phyloP scores from a whole-genome alignment of 2,888 invertebrate species.

The Rotaria socialis region DNA sequence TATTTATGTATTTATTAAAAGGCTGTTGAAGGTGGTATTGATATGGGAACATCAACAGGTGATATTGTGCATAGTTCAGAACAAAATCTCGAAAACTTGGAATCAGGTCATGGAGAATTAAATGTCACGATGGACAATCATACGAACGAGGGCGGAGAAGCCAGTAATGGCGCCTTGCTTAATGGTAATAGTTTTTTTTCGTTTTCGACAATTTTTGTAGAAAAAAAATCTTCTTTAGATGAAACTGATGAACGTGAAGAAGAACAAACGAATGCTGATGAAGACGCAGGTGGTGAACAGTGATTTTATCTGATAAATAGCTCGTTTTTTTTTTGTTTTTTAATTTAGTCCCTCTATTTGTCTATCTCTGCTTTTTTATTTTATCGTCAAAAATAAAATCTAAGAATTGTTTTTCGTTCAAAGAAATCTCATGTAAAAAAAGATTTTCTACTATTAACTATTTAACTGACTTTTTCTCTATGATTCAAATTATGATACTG shows the following conservation, averaged over 20 bases:
- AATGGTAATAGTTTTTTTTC: background rate
- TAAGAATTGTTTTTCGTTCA: background rate
- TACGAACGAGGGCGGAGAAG: background rate
- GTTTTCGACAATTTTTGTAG: background rate
- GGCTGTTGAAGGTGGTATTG: background rate
- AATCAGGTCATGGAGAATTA: background rate
- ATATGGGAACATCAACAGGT: conserved; percentile 34
- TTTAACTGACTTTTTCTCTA: no score
- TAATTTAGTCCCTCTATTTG: background rate
- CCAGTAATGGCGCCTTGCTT: background rate
- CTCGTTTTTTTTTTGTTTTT: background rate
- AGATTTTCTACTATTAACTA: no score
- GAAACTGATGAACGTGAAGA: conserved; percentile 29
- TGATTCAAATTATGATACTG: no score
- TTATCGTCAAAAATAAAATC: background rate
- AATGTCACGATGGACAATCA: background rate
- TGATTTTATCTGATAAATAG: background rate
- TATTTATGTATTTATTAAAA: background rate
- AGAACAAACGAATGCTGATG: background rate
- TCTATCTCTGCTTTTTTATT: background rate
- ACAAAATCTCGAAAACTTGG: background rate
- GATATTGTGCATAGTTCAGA: background rate
- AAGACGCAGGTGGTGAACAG: conserved; percentile 15
- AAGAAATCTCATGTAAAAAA: no score
- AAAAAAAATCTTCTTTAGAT: background rate